Conservation (phyloP, 2,113 vertebrate species). For the Acrocephalus arundinaceus region DNA sequence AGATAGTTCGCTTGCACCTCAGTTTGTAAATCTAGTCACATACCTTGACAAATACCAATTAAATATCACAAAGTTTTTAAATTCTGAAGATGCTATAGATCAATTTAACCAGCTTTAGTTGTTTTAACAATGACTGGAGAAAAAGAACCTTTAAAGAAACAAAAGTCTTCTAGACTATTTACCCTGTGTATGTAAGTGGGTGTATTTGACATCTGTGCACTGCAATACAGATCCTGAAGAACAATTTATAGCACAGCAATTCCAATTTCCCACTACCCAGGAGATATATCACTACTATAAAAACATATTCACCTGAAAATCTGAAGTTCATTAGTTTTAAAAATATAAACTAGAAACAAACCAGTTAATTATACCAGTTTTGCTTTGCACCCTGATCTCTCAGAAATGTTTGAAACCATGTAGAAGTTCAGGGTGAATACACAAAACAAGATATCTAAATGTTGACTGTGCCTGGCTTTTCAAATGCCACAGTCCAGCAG, state of each 20-base stretch:
- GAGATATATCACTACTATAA: neutral
- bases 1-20: neutral
- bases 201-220: neutral
- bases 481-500: neutral
- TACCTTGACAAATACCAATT: neutral
- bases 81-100: neutral
- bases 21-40: neutral
- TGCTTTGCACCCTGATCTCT: neutral
- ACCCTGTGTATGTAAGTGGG: fast-evolving
- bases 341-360: neutral
- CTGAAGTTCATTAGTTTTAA: neutral
- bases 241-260: neutral
- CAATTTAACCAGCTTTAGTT: neutral
- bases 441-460: slow-evolving; percentile 1
- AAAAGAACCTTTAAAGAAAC: neutral
- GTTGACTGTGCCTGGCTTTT: neutral
- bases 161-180: neutral
- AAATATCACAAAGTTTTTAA: neutral
- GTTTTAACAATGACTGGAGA: neutral
- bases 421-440: neutral
- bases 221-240: neutral
- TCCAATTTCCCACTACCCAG: neutral
- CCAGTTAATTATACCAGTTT: neutral
- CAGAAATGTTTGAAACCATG: neutral
- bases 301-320: neutral